Conservation (phyloP, 64 coral and sea anemone genomes). For the Stichodactyla mertensii region DNA sequence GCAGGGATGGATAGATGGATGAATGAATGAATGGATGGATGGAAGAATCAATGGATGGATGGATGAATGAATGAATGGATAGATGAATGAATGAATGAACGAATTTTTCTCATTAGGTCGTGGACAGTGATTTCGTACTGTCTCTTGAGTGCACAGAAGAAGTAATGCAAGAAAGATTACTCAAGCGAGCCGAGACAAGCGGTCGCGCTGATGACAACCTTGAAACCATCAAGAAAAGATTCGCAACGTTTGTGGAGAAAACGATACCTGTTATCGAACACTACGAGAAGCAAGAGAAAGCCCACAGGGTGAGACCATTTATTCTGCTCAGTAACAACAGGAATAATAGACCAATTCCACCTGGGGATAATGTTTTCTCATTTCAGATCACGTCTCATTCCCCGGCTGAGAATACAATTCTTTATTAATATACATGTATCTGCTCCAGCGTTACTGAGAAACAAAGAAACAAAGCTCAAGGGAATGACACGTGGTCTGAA, state of each 20-base stretch:
- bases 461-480: too few species aligned
- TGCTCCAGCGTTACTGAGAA: too few species aligned
- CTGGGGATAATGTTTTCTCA: too few species aligned
- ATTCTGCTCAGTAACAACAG: too few species aligned
- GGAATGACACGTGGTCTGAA: too few species aligned
- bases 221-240: conserved; percentile 94
- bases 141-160: conserved; percentile 90
- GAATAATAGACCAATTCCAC: too few species aligned
- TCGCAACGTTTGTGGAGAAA: conserved; percentile 80
- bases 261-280: conserved; percentile 88
- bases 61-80: background rate
- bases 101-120: conserved; percentile 38
- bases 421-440: too few species aligned
- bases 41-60: background rate
- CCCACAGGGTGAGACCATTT: conserved; percentile 40
- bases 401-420: too few species aligned
- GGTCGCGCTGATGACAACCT: conserved; percentile 85
- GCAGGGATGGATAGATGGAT: background rate
- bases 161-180: conserved; percentile 83
- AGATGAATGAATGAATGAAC: background rate
- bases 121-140: conserved; percentile 83
- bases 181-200: conserved; percentile 84
- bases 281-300: conserved; percentile 64
- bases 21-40: background rate
- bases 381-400: too few species aligned